Evolutionary conservation across 1,140 invertebrate species (phyloP).

Genomic region (Eufriesea mexicana): DNA sequence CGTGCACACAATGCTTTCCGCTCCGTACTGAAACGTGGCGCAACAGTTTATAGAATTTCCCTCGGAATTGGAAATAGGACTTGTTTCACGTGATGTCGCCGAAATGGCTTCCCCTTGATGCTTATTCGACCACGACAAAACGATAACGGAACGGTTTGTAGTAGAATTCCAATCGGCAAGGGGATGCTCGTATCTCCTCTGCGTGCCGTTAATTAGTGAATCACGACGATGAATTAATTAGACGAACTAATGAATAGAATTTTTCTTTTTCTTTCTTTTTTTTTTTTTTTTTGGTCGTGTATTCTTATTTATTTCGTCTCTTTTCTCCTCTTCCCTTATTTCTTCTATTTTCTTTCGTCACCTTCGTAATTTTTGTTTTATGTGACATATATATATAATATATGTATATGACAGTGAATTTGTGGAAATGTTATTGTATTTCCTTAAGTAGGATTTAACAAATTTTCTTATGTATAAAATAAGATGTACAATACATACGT

Average conservation of each 20-base stretch:
- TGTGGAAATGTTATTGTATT: not conserved
- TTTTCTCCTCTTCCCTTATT: not conserved
- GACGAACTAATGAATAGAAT: not conserved
- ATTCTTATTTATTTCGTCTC: too few species aligned
- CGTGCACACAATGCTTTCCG: not conserved
- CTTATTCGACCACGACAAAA: not conserved
- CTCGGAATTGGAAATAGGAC: not conserved
- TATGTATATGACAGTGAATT: too few species aligned
- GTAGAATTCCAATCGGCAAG: not conserved
- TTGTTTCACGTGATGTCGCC: not conserved
- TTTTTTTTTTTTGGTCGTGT: too few species aligned
- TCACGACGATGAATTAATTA: too few species aligned
- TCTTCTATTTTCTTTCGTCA: too few species aligned
- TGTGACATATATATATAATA: too few species aligned
- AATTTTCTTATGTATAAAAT: too few species aligned
- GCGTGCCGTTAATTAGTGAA: not conserved
- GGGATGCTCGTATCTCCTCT: not conserved
- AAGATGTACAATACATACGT: too few species aligned
- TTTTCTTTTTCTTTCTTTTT: not conserved
- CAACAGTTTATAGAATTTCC: slow-evolving; percentile 14
- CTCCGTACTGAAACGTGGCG: not conserved
- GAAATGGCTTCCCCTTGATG: not conserved
- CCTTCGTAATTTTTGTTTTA: too few species aligned
- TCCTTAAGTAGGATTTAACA: not conserved
- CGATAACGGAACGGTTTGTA: not conserved